Conservation (phyloP, 2,888 invertebrate species). For the Argyresthia albistria region DNA sequence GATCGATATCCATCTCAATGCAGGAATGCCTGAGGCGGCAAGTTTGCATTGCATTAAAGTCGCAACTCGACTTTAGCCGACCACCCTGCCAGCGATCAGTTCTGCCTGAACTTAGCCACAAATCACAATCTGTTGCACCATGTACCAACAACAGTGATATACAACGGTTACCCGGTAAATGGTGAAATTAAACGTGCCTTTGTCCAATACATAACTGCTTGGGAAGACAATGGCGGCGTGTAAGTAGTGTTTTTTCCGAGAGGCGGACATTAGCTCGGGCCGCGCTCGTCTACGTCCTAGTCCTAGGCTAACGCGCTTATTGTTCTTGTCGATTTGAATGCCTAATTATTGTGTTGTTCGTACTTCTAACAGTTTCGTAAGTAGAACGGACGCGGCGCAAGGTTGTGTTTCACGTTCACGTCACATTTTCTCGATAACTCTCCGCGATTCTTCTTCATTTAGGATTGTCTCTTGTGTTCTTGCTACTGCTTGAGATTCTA, state of each 20-base stretch:
- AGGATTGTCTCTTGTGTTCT: neutral
- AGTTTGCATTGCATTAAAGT: conserved; percentile 49
- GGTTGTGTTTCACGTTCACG: conserved; percentile 32
- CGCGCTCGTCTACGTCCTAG: conserved; percentile 12
- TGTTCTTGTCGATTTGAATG: conserved; percentile 54
- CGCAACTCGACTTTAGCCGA: conserved; percentile 18
- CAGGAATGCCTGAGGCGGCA: conserved; percentile 9
- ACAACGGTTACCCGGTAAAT: neutral
- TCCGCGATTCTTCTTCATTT: conserved; percentile 32
- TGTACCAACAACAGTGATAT: neutral
- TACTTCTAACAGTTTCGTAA: conserved; percentile 51
- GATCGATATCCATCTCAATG: conserved; percentile 6
- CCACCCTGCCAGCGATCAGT: conserved; percentile 39
- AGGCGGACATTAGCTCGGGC: conserved; percentile 24
- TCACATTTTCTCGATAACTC: conserved; percentile 17
- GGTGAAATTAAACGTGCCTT: conserved; percentile 6
- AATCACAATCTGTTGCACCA: conserved; percentile 1
- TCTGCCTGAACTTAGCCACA: conserved; percentile 1
- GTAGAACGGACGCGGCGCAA: conserved; percentile 35
- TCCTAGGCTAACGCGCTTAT: conserved; percentile 53
- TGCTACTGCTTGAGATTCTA: neutral
- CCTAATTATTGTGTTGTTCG: conserved; percentile 33
- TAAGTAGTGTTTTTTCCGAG: conserved; percentile 40
- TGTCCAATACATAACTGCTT: conserved; percentile 30
- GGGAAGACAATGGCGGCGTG: conserved; percentile 36